These are phyloP conservation scores for Crotalus helleri DNA, from an alignment of 2,113 vertebrate species.

Conservation along the genomic window DNA sequence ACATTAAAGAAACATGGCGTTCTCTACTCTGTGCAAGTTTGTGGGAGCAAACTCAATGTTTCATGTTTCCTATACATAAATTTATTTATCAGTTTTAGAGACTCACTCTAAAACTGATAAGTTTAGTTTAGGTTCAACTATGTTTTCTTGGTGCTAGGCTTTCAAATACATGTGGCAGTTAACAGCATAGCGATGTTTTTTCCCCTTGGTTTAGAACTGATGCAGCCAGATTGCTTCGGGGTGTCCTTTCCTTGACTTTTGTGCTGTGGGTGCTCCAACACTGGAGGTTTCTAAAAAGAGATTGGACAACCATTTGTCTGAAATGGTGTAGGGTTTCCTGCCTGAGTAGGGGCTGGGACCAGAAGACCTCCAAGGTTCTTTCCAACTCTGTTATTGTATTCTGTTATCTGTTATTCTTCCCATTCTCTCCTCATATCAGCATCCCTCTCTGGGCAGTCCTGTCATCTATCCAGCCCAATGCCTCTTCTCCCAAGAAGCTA, in stretches of 20 bases:
- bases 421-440: conserved; percentile 5
- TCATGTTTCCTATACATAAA: not conserved
- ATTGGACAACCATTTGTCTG: not conserved
- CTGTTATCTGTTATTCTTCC: not conserved
- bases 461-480: not conserved
- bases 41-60: not conserved
- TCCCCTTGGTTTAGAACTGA: conserved; percentile 20
- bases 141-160: conserved; percentile 20
- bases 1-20: not conserved
- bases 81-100: not conserved
- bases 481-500: not conserved
- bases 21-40: not conserved
- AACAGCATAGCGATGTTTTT: conserved; percentile 32
- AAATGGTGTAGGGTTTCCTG: too few relatives aligned
- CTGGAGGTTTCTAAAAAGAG: not conserved
- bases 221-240: conserved; percentile 29
- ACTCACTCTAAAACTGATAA: not conserved
- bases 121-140: not conserved
- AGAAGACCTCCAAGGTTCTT: too few relatives aligned
- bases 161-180: conserved; percentile 33
- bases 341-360: too few relatives aligned
- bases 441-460: conserved; percentile 2
- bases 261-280: not conserved
- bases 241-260: accelerated
- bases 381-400: too few relatives aligned